Evolutionary conservation across 2,888 invertebrate species (phyloP).

Genomic region (Anarsia innoxiella): DNA sequence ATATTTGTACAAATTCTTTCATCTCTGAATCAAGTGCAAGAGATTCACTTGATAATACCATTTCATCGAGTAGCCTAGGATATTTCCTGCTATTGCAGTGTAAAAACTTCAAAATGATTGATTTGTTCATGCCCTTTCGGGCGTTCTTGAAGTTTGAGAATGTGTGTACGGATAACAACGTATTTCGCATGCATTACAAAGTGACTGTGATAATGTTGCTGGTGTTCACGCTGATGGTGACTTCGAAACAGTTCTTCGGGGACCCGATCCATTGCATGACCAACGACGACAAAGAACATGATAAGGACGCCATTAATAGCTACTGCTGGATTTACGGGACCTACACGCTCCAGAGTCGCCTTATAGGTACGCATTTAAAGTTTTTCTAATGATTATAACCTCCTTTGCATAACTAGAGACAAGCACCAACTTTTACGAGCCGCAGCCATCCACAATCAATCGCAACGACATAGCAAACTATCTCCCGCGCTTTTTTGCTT

Average conservation of each 20-base stretch:
- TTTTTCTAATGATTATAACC: too few relatives aligned
- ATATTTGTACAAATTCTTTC: too few relatives aligned
- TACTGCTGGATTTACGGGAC: constrained; percentile 89
- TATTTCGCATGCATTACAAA: constrained; percentile 85
- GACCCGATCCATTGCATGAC: constrained; percentile 87
- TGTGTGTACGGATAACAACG: constrained; percentile 83
- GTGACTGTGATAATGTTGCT: constrained; percentile 82
- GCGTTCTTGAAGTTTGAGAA: constrained; percentile 79
- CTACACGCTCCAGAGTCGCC: constrained; percentile 72
- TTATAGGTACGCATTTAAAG: constrained; percentile 50
- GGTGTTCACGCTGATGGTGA: constrained; percentile 82
- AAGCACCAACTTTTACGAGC: too few relatives aligned
- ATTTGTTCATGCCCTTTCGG: constrained; percentile 80
- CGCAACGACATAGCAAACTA: too few relatives aligned
- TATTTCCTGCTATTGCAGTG: too few relatives aligned
- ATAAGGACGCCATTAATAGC: constrained; percentile 80
- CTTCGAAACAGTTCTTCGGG: constrained; percentile 89
- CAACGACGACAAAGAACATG: constrained; percentile 52
- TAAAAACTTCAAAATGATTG: constrained; percentile 66
- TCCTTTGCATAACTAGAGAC: too few relatives aligned
- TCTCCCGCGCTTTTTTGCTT: too few relatives aligned
- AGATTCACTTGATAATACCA: too few relatives aligned
- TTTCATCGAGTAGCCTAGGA: too few relatives aligned
- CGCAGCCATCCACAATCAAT: too few relatives aligned
- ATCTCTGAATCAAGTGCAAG: too few relatives aligned